These are phyloP conservation scores for Zelostemma sp. DNA, from an alignment of 1,140 invertebrate genomes.

Conservation along the genomic window DNA sequence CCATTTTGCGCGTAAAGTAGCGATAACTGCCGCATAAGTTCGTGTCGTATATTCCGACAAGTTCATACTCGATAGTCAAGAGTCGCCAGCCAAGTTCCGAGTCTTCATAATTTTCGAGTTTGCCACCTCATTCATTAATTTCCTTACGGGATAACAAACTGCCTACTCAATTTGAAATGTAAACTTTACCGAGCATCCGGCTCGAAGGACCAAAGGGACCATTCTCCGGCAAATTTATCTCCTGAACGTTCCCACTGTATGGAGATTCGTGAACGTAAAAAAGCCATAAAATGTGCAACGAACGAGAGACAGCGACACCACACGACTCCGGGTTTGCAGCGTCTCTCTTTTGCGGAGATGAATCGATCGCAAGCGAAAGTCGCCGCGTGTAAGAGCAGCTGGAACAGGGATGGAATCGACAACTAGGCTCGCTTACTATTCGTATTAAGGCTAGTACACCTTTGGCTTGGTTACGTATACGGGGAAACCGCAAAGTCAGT, in stretches of 20 bases:
- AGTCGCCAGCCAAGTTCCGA: conserved; percentile 13
- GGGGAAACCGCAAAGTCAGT: conserved; percentile 33
- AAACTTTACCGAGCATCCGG: background rate
- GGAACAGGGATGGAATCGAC: conserved; percentile 21
- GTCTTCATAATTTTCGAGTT: conserved; percentile 34
- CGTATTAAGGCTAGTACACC: conserved; percentile 13
- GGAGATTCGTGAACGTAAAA: too few relatives aligned
- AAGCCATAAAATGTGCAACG: too few relatives aligned
- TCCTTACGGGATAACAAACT: background rate
- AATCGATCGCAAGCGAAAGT: conserved; percentile 3
- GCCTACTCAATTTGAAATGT: too few relatives aligned
- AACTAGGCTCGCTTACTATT: conserved; percentile 17
- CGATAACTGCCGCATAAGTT: conserved; percentile 38
- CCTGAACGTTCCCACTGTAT: too few relatives aligned
- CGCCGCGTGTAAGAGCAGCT: conserved; percentile 11
- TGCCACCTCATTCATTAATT: conserved; percentile 2
- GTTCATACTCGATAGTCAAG: conserved; percentile 34
- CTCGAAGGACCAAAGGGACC: too few relatives aligned
- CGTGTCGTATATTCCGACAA: conserved; percentile 35
- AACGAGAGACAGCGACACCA: too few relatives aligned
- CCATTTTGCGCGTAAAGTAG: conserved; percentile 43
- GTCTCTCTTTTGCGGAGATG: too few relatives aligned
- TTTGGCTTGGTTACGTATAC: conserved; percentile 12
- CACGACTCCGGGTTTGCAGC: too few relatives aligned
- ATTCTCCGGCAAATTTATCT: too few relatives aligned